These are phyloP conservation scores for Hanleya hanleyi DNA, from an alignment of 2,888 invertebrate genomes.

Conservation along the genomic window DNA sequence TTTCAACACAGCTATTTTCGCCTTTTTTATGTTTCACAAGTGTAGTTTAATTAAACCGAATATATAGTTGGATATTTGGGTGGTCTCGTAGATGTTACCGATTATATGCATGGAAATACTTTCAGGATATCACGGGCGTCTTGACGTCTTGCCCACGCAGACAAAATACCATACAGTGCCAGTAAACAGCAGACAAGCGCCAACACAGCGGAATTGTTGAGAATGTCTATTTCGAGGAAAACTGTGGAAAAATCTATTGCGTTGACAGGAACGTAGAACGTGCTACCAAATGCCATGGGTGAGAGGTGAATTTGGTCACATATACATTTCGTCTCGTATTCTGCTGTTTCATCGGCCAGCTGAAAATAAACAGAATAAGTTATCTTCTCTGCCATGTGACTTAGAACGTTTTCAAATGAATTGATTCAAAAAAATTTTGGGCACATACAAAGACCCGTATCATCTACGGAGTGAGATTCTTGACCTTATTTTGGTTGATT, in stretches of 20 bases:
- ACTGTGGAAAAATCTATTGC: constrained; percentile 72
- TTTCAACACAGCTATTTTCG: too few relatives aligned
- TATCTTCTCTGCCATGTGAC: too few relatives aligned
- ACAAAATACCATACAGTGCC: constrained; percentile 52
- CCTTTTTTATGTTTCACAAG: too few relatives aligned
- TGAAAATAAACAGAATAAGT: not conserved
- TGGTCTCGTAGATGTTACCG: too few relatives aligned
- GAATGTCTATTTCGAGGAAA: constrained; percentile 64
- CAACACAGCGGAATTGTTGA: constrained; percentile 68
- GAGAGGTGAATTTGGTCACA: not conserved
- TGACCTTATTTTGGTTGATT: too few relatives aligned
- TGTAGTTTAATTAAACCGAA: too few relatives aligned
- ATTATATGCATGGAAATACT: too few relatives aligned
- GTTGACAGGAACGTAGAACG: constrained; percentile 69
- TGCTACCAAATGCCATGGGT: constrained; percentile 40
- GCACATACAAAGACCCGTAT: too few relatives aligned
- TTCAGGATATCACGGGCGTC: constrained; percentile 63
- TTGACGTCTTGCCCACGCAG: constrained; percentile 67
- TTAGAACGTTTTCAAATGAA: too few relatives aligned
- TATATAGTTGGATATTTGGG: too few relatives aligned
- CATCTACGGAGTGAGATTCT: too few relatives aligned
- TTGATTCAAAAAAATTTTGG: too few relatives aligned
- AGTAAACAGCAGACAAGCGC: constrained; percentile 64
- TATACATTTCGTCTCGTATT: not conserved
- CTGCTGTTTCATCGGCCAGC: not conserved